phyloP scores from a whole-genome alignment of 1,140 invertebrate genomes.

The Charaxes varanes region DNA sequence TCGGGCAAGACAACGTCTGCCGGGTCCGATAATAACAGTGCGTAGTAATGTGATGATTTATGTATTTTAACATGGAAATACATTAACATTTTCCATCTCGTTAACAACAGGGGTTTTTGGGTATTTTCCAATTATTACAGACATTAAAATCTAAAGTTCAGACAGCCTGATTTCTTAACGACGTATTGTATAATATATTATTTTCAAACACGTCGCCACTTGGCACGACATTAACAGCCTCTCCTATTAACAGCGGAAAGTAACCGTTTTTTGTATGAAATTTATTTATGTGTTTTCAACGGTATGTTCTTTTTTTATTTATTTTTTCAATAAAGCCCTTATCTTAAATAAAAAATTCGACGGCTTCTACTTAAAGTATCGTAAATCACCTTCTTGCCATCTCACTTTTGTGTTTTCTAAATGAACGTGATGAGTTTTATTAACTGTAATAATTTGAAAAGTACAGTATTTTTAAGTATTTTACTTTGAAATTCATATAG shows the following conservation, averaged over 20 bases:
- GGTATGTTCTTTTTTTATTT: background rate
- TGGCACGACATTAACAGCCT: conserved; percentile 7
- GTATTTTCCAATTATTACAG: conserved; percentile 23
- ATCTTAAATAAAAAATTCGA: background rate
- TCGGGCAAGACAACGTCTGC: too few species aligned
- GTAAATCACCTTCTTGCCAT: background rate
- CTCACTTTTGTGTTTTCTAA: too few species aligned
- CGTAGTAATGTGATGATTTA: too few species aligned
- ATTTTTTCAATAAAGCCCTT: background rate
- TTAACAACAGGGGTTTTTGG: too few species aligned
- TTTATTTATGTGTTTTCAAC: background rate
- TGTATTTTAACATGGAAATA: too few species aligned
- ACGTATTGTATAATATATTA: conserved; percentile 10
- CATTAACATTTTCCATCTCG: too few species aligned
- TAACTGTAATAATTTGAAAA: too few species aligned
- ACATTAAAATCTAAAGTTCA: conserved; percentile 21
- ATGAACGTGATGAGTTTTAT: too few species aligned
- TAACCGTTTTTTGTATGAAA: background rate
- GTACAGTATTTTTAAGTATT: too few species aligned
- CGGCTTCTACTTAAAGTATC: background rate
- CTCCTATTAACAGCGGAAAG: background rate
- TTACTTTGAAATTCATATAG: too few species aligned
- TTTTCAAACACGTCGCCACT: conserved; percentile 7
- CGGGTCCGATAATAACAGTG: too few species aligned
- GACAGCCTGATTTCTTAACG: conserved; percentile 12